phyloP scores from a whole-genome alignment of 2,888 invertebrate species.

The Erpobdella octoculata region DNA sequence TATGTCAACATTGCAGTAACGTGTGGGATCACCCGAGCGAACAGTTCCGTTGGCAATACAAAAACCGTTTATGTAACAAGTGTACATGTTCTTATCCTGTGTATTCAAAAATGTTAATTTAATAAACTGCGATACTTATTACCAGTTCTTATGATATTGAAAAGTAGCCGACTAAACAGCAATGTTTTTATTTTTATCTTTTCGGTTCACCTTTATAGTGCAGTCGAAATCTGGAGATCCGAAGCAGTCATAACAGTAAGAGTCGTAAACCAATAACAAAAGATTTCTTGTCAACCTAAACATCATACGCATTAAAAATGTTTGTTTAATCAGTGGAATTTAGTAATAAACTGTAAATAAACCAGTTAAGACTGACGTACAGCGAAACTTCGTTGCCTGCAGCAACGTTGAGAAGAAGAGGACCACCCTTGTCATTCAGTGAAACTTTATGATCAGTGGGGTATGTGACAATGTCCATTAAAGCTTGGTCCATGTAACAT shows the following conservation, averaged over 20 bases:
- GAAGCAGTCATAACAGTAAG: background rate
- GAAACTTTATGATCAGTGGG: constrained; percentile 9
- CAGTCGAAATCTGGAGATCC: background rate
- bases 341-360: too few species aligned
- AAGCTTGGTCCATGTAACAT: background rate
- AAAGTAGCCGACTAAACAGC: too few species aligned
- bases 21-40: constrained; percentile 2
- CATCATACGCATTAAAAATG: too few species aligned
- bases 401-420: background rate
- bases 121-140: too few species aligned
- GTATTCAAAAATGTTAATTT: too few species aligned
- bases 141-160: too few species aligned
- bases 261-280: constrained; percentile 4
- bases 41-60: constrained; percentile 13
- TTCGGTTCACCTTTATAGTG: background rate
- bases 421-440: background rate
- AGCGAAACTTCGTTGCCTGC: background rate
- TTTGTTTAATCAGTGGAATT: too few species aligned
- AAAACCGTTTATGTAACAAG: constrained; percentile 13
- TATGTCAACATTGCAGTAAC: constrained; percentile 6
- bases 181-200: too few species aligned
- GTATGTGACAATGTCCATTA: background rate
- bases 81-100: background rate
- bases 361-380: too few species aligned
- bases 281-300: too few species aligned